Percentiles rank a stretch among this genome's conserved stretches.
Evolutionary conservation across 2,797 vertebrate species (phyloP).

Genomic region (Poecilia wingei): DNA sequence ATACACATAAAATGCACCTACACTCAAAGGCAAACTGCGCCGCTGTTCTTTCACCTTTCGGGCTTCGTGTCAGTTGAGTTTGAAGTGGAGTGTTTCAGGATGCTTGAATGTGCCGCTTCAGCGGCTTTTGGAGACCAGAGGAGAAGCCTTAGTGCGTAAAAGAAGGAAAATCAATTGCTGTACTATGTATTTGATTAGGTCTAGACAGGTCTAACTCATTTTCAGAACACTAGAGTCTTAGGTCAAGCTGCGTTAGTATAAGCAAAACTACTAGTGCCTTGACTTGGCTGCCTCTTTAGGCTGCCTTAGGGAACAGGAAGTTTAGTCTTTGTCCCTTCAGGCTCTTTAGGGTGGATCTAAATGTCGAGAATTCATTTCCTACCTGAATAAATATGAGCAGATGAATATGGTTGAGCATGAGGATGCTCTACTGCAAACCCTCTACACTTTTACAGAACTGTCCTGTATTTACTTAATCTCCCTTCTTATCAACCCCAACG

Average conservation of each 20-base stretch:
- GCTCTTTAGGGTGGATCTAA: neutral
- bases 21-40: slow-evolving; percentile 30
- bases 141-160: slow-evolving; percentile 1
- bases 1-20: slow-evolving; percentile 28
- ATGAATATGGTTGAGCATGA: no score
- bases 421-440: no score
- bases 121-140: slow-evolving; percentile 2
- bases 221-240: neutral
- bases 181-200: neutral
- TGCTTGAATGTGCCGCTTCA: slow-evolving; percentile 30
- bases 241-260: neutral
- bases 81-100: slow-evolving; percentile 19
- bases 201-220: neutral
- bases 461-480: neutral
- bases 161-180: neutral
- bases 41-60: slow-evolving; percentile 40
- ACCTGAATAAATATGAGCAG: no score
- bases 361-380: neutral
- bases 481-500: neutral
- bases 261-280: neutral
- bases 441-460: neutral
- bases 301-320: neutral
- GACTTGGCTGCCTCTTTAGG: neutral
- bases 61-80: neutral
- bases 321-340: neutral